Base-by-base conservation (phyloP, 2,797 vertebrate species). In the Ctenopoma multispine region DNA sequence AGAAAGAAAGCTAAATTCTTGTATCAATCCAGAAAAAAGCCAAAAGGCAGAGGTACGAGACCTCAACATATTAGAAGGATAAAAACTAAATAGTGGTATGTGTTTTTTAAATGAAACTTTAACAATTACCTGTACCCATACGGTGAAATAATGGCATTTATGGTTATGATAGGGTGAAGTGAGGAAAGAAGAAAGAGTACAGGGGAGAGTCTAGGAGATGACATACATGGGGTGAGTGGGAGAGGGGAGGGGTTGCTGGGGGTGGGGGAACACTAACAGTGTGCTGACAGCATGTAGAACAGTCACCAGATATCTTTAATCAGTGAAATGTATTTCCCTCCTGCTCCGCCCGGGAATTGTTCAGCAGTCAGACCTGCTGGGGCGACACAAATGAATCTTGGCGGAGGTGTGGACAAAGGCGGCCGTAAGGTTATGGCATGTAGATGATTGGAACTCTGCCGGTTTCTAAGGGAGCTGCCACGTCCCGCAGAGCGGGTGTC, bases 381-480 rank as follows among this genome's bases (percentile, higher is more conserved):
- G 87, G 87, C 83, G 86, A 94, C 92, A 94, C 92, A 93, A 94
- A 94, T 92, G 92, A 93, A 91, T 94, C 88, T 92, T 90, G 89
- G 89, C 82, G 85, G 92, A 94, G 92, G 89, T 91, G 81, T 83
- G 91, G 93, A 95, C 93, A 95, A 95, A 93, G 90, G 92, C 91
- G 87, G 89, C 89, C 93, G 89, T 93, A 93, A 93, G 94, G 94
- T 95, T 94, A 93, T 93, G 92, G 92, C 94, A 89, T 93, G 93
- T 92, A 92, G 94, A 94, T 93, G 92, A 93, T 93, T 93, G 91
- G 90, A 90, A 86, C 80, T 82, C 85, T 62, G 89, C 80, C 81
- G 86, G 80, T 91, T 94, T 94, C 92, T 93, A 93, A 93, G 93
- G 88, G 90, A 93, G 90, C 93, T 94, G 94, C 93, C 93, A 92